These are phyloP conservation scores for Metacarcinus magister DNA, from an alignment of 2,888 invertebrate species.

Conservation along the genomic window DNA sequence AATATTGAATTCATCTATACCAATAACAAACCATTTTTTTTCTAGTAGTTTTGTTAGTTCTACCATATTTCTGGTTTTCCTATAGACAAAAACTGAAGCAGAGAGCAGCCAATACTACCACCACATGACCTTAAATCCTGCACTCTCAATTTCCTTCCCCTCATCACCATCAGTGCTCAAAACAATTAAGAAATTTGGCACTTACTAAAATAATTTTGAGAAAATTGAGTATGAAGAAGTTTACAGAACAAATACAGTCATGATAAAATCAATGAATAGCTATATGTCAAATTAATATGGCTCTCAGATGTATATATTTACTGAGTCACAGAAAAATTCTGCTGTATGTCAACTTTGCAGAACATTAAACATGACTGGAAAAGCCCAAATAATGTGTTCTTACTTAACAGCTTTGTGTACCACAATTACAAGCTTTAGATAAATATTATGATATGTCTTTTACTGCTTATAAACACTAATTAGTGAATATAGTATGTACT, in stretches of 20 bases:
- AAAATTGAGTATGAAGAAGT: neutral
- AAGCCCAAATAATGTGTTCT: neutral
- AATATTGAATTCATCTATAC: too few relatives aligned
- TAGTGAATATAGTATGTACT: neutral
- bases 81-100: neutral
- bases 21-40: too few relatives aligned
- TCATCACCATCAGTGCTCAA: neutral
- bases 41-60: neutral
- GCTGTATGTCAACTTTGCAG: neutral
- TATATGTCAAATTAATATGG: neutral
- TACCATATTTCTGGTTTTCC: slow-evolving; percentile 19
- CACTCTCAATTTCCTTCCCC: neutral
- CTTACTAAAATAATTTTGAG: neutral
- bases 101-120: neutral
- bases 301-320: neutral
- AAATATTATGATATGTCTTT: slow-evolving; percentile 45
- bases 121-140: neutral
- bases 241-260: neutral
- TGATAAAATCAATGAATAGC: neutral
- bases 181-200: slow-evolving; percentile 29
- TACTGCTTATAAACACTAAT: neutral
- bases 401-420: slow-evolving; percentile 23
- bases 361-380: neutral
- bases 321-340: neutral
- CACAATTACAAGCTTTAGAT: slow-evolving; percentile 26